Base-by-base conservation (phyloP, 1,140 invertebrate species). In the Drosophila lacertosa region DNA sequence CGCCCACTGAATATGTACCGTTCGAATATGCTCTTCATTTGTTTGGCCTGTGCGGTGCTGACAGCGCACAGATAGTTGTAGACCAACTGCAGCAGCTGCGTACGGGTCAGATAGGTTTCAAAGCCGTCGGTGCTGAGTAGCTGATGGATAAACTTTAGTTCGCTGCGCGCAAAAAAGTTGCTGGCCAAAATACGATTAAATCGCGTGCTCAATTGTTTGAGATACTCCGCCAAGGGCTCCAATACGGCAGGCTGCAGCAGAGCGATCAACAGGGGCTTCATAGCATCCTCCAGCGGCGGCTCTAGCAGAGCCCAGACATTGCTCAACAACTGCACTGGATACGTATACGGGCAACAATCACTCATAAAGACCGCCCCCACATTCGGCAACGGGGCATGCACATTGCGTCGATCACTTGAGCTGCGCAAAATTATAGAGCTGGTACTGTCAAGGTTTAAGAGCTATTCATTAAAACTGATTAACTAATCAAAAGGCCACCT, bases 81-180 rank as follows among this genome's bases (percentile, higher is more conserved):
- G 11, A 82, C 89, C 20, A 90, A 42, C 58, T 83, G 84, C 26
- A 91, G 44, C n/a, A 91, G 32, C 42, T 84, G 73, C 1, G 63
- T 29, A 10, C 69, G 73, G 10, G 67, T 29, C 32, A 90, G 22
- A 53, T 89, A 89, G 4, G 62, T 70, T 26, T 86, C 72, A 51
- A 91, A 37, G 4, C 73, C 77, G 10, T 89, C 71, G 4, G 77
- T 89, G 16, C 51, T 73, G 0, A 91, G 47, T 0, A 91, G 24
- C 35, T 91, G 89, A 50, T 79, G 83, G 0, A 91, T 62, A 1
- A 91, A 60, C 37, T 73, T 68, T 10, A 91, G 57, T 63, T 91
- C 91, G 54, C 68, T 77, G 51, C 89, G 89, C 0, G 83, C 77
- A 68, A 83, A 90, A 16, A 91, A 90, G 20, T 91, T 91, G 15